Percentiles rank a stretch among this genome's conserved stretches.
These are phyloP conservation scores for Atherinosoma microstoma DNA, from an alignment of 2,797 vertebrate species.

Conservation along the genomic window DNA sequence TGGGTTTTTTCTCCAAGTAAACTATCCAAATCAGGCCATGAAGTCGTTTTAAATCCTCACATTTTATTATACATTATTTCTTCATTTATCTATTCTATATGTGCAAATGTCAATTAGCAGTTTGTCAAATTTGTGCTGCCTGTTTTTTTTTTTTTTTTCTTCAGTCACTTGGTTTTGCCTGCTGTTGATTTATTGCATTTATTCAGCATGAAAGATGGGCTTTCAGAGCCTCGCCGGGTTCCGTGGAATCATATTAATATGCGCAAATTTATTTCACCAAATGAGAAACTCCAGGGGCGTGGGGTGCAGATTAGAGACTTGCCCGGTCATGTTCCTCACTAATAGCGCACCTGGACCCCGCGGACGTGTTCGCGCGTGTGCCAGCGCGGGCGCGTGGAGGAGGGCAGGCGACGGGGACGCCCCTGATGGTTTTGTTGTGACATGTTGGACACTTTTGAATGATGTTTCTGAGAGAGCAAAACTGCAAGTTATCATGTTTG, in stretches of 20 bases:
- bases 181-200: constrained; percentile 3
- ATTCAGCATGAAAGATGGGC: constrained; percentile 26
- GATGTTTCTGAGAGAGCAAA: neutral
- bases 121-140: constrained; percentile 1
- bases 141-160: constrained; percentile 2
- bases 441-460: constrained; percentile 17
- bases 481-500: neutral
- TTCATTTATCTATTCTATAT: neutral
- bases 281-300: constrained; percentile 70
- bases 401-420: constrained; percentile 69
- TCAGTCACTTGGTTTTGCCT: neutral
- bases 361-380: constrained; percentile 58
- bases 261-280: constrained; percentile 71
- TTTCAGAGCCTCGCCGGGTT: constrained; percentile 24
- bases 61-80: constrained; percentile 2
- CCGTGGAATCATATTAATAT: constrained; percentile 62
- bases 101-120: neutral
- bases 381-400: constrained; percentile 46
- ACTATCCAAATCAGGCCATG: constrained; percentile 42
- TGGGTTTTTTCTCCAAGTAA: constrained; percentile 32
- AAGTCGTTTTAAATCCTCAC: constrained; percentile 1
- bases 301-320: constrained; percentile 73
- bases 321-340: constrained; percentile 80
- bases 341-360: constrained; percentile 83
- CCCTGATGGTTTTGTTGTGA: constrained; percentile 44